Percentiles rank a stretch among this genome's conserved stretches.
phyloP scores from a whole-genome alignment of 2,113 vertebrate genomes.

The Oncorhynchus kisutch region DNA sequence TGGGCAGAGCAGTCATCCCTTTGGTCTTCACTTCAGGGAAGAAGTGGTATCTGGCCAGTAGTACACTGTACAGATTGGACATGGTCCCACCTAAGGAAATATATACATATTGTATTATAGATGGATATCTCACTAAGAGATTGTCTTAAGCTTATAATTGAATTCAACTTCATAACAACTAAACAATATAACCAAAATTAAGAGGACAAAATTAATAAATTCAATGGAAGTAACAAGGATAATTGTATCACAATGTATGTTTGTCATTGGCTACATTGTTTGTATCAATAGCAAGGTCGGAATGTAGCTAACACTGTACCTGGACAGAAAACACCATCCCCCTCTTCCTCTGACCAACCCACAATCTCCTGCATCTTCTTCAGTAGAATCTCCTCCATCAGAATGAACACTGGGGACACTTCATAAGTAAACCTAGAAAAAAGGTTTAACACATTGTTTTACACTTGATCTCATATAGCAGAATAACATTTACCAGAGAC shows the following conservation, averaged over 20 bases:
- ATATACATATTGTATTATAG: neutral
- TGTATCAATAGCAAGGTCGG: neutral
- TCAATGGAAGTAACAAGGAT: too few species aligned
- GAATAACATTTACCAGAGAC: too few species aligned
- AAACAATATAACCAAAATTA: too few species aligned
- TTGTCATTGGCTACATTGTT: neutral
- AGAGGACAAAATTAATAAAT: too few species aligned
- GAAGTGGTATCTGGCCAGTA: slow-evolving; percentile 65
- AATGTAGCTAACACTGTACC: slow-evolving; percentile 37
- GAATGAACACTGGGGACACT: slow-evolving; percentile 69
- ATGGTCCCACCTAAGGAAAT: slow-evolving; percentile 64
- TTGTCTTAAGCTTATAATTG: too few species aligned
- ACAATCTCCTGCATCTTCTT: slow-evolving; percentile 75
- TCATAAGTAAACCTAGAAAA: slow-evolving; percentile 72
- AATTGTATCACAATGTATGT: too few species aligned
- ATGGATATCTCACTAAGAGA: too few species aligned
- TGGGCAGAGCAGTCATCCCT: slow-evolving; percentile 62
- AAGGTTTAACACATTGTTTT: too few species aligned
- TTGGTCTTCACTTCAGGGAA: slow-evolving; percentile 73
- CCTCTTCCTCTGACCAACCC: slow-evolving; percentile 63
- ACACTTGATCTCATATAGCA: too few species aligned
- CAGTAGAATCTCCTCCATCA: slow-evolving; percentile 71
- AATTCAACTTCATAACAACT: too few species aligned
- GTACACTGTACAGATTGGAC: slow-evolving; percentile 72
- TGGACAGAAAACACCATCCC: slow-evolving; percentile 73